Evolutionary conservation across 2,113 vertebrate genomes (phyloP).

Genomic region (Zosterops pallidus): DNA sequence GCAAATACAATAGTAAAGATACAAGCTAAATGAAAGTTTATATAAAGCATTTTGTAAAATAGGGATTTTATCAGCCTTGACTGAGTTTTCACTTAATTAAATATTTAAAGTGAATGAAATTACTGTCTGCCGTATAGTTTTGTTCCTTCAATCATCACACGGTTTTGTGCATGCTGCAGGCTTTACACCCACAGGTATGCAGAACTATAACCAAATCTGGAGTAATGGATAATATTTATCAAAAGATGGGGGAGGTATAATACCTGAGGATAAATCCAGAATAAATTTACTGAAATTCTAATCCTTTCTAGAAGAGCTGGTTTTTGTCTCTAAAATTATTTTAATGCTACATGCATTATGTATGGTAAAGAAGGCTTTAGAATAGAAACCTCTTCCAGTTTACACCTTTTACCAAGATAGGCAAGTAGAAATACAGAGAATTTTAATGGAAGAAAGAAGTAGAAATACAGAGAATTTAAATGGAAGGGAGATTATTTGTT

Average conservation of each 20-base stretch:
- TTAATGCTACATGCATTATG: not conserved
- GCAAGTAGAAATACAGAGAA: not conserved
- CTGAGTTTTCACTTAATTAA: not conserved
- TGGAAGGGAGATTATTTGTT: not conserved
- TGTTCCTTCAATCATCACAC: not conserved
- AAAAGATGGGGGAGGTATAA: not conserved
- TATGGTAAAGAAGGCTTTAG: not conserved
- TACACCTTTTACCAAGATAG: not conserved
- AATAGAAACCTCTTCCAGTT: not conserved
- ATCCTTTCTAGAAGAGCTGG: not conserved
- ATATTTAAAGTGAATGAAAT: not conserved
- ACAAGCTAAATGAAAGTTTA: not conserved
- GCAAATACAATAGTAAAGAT: not conserved
- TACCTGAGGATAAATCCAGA: not conserved
- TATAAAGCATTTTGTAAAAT: not conserved
- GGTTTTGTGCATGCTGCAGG: not conserved
- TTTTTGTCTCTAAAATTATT: not conserved
- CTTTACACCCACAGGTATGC: not conserved
- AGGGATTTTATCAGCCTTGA: rapidly evolving
- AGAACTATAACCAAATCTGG: not conserved
- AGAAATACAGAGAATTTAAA: not conserved
- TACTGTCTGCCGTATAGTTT: not conserved
- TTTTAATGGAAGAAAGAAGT: not conserved
- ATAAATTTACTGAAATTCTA: not conserved
- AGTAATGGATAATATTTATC: not conserved